These are phyloP conservation scores for Suncus etruscus DNA, from an alignment of 2,113 vertebrate genomes.

Conservation along the genomic window DNA sequence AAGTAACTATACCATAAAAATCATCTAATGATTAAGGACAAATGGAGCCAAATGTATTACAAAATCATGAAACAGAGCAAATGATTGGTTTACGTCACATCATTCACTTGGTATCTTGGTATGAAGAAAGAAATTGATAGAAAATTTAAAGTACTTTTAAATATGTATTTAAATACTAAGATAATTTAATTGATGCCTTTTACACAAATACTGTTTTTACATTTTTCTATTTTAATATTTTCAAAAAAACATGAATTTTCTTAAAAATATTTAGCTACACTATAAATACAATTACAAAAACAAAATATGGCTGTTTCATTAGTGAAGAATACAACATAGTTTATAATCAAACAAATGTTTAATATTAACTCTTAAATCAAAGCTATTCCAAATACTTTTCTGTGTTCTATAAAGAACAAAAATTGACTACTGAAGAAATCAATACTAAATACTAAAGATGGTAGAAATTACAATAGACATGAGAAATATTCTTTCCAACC, in stretches of 20 bases:
- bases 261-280: not conserved
- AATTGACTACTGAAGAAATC: not conserved
- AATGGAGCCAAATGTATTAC: not conserved
- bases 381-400: not conserved
- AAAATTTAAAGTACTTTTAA: not conserved
- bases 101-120: slow-evolving; percentile 35
- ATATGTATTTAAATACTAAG: slow-evolving; percentile 25
- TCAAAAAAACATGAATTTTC: not conserved
- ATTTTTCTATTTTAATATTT: not conserved
- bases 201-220: not conserved
- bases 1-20: slow-evolving; percentile 39
- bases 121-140: slow-evolving; percentile 44
- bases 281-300: not conserved
- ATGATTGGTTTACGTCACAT: slow-evolving; percentile 48
- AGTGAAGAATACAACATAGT: not conserved
- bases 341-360: not conserved
- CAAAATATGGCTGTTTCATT: not conserved
- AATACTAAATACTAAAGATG: not conserved
- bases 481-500: too few species aligned
- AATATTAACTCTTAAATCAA: not conserved
- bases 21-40: slow-evolving; percentile 41
- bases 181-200: not conserved
- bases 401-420: not conserved
- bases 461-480: too few species aligned
- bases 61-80: not conserved